A percentile compares a stretch with the other conserved stretches of the same genome.
Evolutionary conservation across 2,797 vertebrate genomes (phyloP).

Genomic region (Tiaroga cobitis): DNA sequence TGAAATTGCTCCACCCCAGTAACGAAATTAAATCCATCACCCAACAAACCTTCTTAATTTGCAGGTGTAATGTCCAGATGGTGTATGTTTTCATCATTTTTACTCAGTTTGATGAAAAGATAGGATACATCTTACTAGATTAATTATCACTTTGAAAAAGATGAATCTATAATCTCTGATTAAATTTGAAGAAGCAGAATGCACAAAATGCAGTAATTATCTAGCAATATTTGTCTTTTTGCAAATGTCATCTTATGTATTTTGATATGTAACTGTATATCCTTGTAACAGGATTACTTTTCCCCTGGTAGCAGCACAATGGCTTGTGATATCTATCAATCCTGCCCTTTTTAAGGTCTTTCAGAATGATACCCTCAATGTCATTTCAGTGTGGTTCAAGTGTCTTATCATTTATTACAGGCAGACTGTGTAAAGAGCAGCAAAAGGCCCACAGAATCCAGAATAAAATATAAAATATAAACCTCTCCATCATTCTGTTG

Average conservation of each 20-base stretch:
- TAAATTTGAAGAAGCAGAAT: not conserved
- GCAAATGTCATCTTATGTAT: not conserved
- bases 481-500: slow-evolving; percentile 56
- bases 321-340: slow-evolving; percentile 70
- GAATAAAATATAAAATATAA: slow-evolving; percentile 56
- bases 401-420: slow-evolving; percentile 74
- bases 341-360: slow-evolving; percentile 57
- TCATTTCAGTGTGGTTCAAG: slow-evolving; percentile 67
- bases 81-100: not conserved
- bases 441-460: slow-evolving; percentile 55
- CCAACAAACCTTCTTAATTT: not conserved
- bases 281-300: not conserved
- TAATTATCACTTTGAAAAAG: slow-evolving; percentile 5
- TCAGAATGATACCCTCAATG: slow-evolving; percentile 67
- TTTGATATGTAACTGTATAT: not conserved
- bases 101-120: not conserved
- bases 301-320: not conserved
- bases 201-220: not conserved
- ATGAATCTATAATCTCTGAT: not conserved
- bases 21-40: not conserved
- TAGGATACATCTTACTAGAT: not conserved
- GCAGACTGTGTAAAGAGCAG: slow-evolving; percentile 55
- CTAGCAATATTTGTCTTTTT: not conserved
- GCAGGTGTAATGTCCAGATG: not conserved
- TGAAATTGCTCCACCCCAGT: not conserved